Evolutionary conservation across 2,113 vertebrate species (phyloP), one percentile per base, ranked within the genome.

Genomic region (Heptranchias perlo): DNA sequence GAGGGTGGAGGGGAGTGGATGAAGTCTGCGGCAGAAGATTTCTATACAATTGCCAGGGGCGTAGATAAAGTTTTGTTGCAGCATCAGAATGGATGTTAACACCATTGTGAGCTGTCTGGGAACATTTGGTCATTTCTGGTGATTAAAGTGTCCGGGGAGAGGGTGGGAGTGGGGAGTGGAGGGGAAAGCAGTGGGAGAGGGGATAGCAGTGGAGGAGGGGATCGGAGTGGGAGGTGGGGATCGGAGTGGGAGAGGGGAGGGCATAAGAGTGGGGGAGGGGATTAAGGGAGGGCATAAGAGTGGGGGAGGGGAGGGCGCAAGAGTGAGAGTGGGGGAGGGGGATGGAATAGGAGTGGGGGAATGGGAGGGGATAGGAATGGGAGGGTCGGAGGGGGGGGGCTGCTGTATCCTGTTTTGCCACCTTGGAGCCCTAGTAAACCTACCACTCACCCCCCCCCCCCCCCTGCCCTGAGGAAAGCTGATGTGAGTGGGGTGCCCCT

Each of bases 81-180:
- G 18, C n/a, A 18, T 44, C 86, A 96, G 0, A 97, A 96, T 97
- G 97, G 97, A 96, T 97, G 97, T 97, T 97, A 97, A 97, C 54
- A 96, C 96, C 96, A 96, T 97, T 97, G 97, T 96, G 97, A 96
- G 64, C 76, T 96, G 97, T 47, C 97, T 98, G 97, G 97, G 97
- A 98, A 98, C 96, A 97, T 97, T 98, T 97, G 97, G 96, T 97
- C 96, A 21, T 93, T 97, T 97, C 96, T 89, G 86, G 61, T 96
- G 61, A 31, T 97, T 96, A 87, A 84, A 96, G 96, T 96, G 84
- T 49, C 73, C 7, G 96, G 94, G 31, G 25, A 14, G 86, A 49
- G 78, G 95, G 92, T 25, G n/a, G 61, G 47, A 0, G 5, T 0
- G 2, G 31, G n/a, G 5, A 0, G 0, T 0, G 35, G 47, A 13